Percentiles rank a stretch among this genome's conserved stretches.
These are phyloP conservation scores for Amniataba percoides DNA, from an alignment of 2,797 vertebrate genomes.

Conservation along the genomic window DNA sequence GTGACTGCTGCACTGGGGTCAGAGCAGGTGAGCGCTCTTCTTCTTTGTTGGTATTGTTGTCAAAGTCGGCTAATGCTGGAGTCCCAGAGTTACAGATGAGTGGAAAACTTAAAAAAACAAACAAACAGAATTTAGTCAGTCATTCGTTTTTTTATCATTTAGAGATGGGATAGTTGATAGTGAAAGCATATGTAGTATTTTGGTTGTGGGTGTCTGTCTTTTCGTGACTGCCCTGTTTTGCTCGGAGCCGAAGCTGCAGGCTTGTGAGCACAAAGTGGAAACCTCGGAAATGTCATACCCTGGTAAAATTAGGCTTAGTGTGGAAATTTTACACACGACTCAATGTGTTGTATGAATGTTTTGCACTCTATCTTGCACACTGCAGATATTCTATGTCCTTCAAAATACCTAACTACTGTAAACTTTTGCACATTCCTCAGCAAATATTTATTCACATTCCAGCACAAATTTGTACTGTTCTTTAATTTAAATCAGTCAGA, in stretches of 20 bases:
- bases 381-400: too few species aligned
- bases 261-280: not conserved
- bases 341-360: too few species aligned
- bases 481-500: too few species aligned
- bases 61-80: not conserved
- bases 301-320: not conserved
- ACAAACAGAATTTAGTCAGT: too few species aligned
- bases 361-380: too few species aligned
- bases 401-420: too few species aligned
- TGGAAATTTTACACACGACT: too few species aligned
- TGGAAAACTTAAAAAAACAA: not conserved
- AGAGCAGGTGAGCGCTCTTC: slow-evolving; percentile 60
- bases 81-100: not conserved
- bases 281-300: not conserved
- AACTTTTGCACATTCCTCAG: too few species aligned
- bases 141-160: too few species aligned
- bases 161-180: not conserved
- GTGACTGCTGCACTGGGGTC: slow-evolving; percentile 48
- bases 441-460: too few species aligned
- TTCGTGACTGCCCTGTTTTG: not conserved
- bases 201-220: not conserved
- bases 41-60: slow-evolving; percentile 1
- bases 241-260: not conserved
- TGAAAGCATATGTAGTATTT: not conserved
- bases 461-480: too few species aligned